A percentile compares a stretch with the other conserved stretches of the same genome.
These are phyloP conservation scores for Leptinotarsa lineolata DNA, from an alignment of 1,140 invertebrate species.

Conservation along the genomic window DNA sequence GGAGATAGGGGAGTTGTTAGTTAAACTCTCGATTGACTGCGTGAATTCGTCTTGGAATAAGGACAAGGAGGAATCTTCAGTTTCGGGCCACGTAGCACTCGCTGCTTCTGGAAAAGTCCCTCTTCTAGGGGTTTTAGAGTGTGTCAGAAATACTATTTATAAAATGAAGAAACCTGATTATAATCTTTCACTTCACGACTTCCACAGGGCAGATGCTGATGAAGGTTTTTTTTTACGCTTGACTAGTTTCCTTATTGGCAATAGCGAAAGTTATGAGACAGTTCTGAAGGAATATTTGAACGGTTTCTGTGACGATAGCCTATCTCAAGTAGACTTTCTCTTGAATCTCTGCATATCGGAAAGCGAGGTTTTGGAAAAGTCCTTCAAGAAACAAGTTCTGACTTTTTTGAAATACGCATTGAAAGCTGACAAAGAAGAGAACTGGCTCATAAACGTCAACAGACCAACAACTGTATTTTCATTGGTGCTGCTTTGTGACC, in stretches of 20 bases:
- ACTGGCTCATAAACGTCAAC: slow-evolving; percentile 17
- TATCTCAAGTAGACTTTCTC: slow-evolving; percentile 38
- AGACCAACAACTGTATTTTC: slow-evolving; percentile 50
- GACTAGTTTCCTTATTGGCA: slow-evolving; percentile 2
- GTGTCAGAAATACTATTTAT: slow-evolving; percentile 40
- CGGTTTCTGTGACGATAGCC: slow-evolving; percentile 11
- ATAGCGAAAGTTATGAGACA: slow-evolving; percentile 19
- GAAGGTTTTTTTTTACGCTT: slow-evolving; percentile 8
- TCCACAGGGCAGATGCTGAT: slow-evolving; percentile 12
- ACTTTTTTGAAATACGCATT: slow-evolving; percentile 12
- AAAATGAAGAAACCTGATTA: slow-evolving; percentile 32
- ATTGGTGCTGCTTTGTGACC: slow-evolving; percentile 58
- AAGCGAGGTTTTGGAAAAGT: slow-evolving; percentile 2
- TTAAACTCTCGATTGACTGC: slow-evolving; percentile 55
- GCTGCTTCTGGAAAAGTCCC: slow-evolving; percentile 39
- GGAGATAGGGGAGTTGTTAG: slow-evolving; percentile 40
- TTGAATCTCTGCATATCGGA: slow-evolving; percentile 41
- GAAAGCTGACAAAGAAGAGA: slow-evolving; percentile 9
- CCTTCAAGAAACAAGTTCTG: slow-evolving; percentile 23
- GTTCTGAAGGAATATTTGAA: slow-evolving; percentile 20
- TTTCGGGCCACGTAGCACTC: slow-evolving; percentile 17
- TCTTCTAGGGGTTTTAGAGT: slow-evolving; percentile 40
- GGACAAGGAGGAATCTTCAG: slow-evolving; percentile 7
- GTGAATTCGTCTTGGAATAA: slow-evolving; percentile 10
- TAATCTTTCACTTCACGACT: slow-evolving; percentile 32